Base-by-base conservation (phyloP, 2,113 vertebrate genomes). In the Elephas maximus region DNA sequence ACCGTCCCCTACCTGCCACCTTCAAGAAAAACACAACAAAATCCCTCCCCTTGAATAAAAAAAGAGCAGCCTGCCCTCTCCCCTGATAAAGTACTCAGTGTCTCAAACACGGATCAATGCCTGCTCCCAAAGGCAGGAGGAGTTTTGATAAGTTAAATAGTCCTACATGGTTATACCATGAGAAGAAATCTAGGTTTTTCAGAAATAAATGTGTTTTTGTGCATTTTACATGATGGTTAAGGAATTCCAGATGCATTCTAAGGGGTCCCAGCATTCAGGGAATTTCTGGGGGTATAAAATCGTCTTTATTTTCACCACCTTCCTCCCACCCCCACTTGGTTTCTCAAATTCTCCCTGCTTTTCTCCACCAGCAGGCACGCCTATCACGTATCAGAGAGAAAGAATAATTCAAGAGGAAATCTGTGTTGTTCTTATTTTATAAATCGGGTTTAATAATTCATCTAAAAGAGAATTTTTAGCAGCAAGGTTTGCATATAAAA, bases 391-490 rank as follows among this genome's bases (percentile, higher is more conserved):
- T 33, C 90, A 84, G 63, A 94, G 88, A 57, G 73, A 89, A 94
- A 92, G 84, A 84, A 62, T 0, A 57, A 80, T 41, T 92, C 90
- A 71, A 88, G 79, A 97, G 89, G 86, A 90, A 93, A 83, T 83
- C 69, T 21, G 82, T 57, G 63, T 82, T 91, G 91, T 83, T 91
- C 91, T 96, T 95, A 93, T 96, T 93, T 95, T 79, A 89, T 83
- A 95, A 96, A 95, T 73, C 37, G 57, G 67, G 63, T 94, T 97
- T 94, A 97, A 97, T 97, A 97, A 97, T 96, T 97, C 97, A 97
- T 96, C 93, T 77, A 82, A 77, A 92, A 76, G 93, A 90, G 96
- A 93, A 96, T 97, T 97, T 96, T 98, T 97, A 98, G 95, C 88
- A 96, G 57, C 83, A 90, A 92, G 92, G 53, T 93, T 96, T 96